Percentiles rank a stretch among this genome's conserved stretches.
phyloP scores from a whole-genome alignment of 2,888 invertebrate genomes.

The Cosmia pyralina region DNA sequence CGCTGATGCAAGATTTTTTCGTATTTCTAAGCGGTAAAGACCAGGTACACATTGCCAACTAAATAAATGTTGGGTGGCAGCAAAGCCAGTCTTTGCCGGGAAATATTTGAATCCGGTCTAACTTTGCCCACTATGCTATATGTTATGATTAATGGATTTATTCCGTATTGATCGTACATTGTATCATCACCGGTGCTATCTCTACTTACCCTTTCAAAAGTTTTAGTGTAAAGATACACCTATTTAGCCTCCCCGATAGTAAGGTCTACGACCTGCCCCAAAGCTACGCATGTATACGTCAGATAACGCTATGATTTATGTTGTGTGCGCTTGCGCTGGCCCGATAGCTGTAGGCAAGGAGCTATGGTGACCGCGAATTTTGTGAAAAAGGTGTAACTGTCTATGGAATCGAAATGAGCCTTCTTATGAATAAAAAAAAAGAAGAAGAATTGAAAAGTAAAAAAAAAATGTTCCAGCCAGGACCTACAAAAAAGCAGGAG shows the following conservation, averaged over 20 bases:
- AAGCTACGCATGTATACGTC: slow-evolving; percentile 64
- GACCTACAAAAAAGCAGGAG: background rate
- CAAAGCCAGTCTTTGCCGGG: background rate
- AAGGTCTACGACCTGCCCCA: slow-evolving; percentile 74
- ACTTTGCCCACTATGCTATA: background rate
- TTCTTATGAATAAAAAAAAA: background rate
- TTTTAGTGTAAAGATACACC: slow-evolving; percentile 4
- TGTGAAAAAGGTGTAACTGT: background rate
- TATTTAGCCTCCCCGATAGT: slow-evolving; percentile 35
- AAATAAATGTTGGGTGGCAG: background rate
- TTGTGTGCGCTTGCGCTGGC: slow-evolving; percentile 60
- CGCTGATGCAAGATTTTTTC: slow-evolving; percentile 20
- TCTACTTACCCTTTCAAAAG: background rate
- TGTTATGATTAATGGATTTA: background rate
- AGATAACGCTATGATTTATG: slow-evolving; percentile 67
- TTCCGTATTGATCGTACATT: background rate
- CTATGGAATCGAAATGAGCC: background rate
- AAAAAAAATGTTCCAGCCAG: background rate
- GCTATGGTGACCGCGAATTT: slow-evolving; percentile 25
- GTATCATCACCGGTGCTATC: background rate
- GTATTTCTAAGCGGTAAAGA: slow-evolving; percentile 1
- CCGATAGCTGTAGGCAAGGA: slow-evolving; percentile 52
- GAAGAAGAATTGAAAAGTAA: background rate
- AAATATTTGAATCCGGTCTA: too few species aligned
- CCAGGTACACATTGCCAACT: background rate